Base-by-base conservation (phyloP, 2,797 vertebrate species). In the Neomorphus geoffroyi region DNA sequence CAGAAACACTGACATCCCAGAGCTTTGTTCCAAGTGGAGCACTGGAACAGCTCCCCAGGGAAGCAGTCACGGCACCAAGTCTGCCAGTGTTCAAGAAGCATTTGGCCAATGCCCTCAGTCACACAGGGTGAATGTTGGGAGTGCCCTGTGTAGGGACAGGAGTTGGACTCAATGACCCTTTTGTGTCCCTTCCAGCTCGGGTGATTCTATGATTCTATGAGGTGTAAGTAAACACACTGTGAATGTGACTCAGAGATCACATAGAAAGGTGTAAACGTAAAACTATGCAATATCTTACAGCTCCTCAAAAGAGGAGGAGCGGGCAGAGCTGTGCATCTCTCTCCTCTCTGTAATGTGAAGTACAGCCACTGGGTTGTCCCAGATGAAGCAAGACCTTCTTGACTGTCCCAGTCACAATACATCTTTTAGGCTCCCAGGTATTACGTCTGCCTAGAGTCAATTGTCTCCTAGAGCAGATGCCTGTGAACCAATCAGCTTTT, bases 401-500 rank as follows among this genome's bases (percentile, higher is more conserved):
- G 6, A 1, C 23, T 37, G 35, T 15, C 56, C 28, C 54, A n/a
- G 15, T 3, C 2, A 0, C 58, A 86, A 27, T 11, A 19, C 10
- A 61, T 35, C 33, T 26, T 86, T 62, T 13, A 77, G 62, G 21
- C 56, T 81, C 60, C 28, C 45, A 71, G 70, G n/a, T 74, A 58
- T 46, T 67, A 41, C 3, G 4, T 54, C 18, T 90, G 35, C 39
- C 64, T 85, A 41, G 53, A 71, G 53, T 69, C 70, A 82, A 82
- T 16, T 61, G 60, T 14, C 21, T 79, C 10, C 6, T 53, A 72
- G 48, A 91, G 51, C 58, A 88, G 54, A 65, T 60, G 54, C n/a
- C 62, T 81, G 9, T 62, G 64, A 81, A 86, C 32, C 37, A 48
- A 72, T 57, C 73, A 86, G 28, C 33, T 93, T 92, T 84, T 82